Percentiles rank a stretch among this genome's conserved stretches.
These are phyloP conservation scores for Lasioglossum leucozonium DNA, from an alignment of 2,888 invertebrate genomes.

Conservation along the genomic window DNA sequence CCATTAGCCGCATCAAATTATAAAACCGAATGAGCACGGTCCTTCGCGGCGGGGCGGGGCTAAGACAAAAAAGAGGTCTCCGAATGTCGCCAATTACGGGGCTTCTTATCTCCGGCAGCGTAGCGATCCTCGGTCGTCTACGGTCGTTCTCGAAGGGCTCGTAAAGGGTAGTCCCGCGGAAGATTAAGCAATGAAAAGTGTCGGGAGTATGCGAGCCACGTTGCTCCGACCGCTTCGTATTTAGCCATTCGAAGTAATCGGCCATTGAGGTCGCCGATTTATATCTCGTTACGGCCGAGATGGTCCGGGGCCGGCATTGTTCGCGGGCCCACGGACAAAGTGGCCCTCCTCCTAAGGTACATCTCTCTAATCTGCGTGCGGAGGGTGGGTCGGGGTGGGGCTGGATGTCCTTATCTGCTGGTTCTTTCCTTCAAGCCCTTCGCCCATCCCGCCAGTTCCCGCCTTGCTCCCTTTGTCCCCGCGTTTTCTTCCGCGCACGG, in stretches of 20 bases:
- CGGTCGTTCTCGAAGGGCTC: conserved; percentile 25
- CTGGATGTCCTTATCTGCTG: conserved; percentile 53
- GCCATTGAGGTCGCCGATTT: conserved; percentile 64
- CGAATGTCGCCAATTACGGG: conserved; percentile 53
- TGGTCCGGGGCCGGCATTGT: conserved; percentile 45
- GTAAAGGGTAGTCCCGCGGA: conserved; percentile 33
- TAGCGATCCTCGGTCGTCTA: conserved; percentile 1
- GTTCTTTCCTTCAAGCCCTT: conserved; percentile 33
- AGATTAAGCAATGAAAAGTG: conserved; percentile 54
- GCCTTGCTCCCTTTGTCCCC: conserved; percentile 20
- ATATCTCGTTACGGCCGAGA: conserved; percentile 65
- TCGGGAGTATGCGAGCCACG: conserved; percentile 19
- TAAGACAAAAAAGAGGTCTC: neutral
- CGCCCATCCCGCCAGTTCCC: neutral
- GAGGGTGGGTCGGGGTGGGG: neutral
- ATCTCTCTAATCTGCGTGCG: conserved; percentile 68
- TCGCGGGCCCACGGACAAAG: conserved; percentile 54
- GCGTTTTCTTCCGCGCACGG: neutral
- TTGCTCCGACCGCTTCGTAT: conserved; percentile 45
- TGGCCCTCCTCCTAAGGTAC: conserved; percentile 51
- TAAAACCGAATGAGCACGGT: neutral
- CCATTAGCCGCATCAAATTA: conserved; percentile 44
- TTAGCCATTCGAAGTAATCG: conserved; percentile 63
- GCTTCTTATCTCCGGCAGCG: conserved; percentile 52
- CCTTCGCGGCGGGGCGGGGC: neutral